Percentiles rank a stretch among this genome's conserved stretches.
These are phyloP conservation scores for Pterocles burchelli DNA, from an alignment of 2,113 vertebrate genomes.

Conservation along the genomic window DNA sequence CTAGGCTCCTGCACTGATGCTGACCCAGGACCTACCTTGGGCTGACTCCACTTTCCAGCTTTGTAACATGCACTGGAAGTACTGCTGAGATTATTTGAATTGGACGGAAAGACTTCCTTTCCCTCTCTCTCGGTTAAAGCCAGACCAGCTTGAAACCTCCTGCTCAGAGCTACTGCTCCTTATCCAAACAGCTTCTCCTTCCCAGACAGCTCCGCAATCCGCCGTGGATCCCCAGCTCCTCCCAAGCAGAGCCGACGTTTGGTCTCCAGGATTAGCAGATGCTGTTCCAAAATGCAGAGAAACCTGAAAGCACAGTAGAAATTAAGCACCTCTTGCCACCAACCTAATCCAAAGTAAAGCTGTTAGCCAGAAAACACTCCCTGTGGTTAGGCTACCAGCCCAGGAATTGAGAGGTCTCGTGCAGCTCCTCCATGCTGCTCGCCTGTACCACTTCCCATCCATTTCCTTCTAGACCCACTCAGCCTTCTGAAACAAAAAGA, in stretches of 20 bases:
- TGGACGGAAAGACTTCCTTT: constrained; percentile 4
- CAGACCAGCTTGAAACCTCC: constrained; percentile 8
- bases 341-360: neutral
- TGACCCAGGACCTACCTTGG: neutral
- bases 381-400: neutral
- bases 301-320: constrained; percentile 7
- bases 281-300: neutral
- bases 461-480: neutral
- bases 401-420: neutral
- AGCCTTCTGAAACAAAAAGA: neutral
- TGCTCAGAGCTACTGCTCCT: neutral
- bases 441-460: neutral
- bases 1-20: neutral
- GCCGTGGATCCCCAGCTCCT: neutral
- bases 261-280: constrained; percentile 29
- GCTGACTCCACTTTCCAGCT: neutral
- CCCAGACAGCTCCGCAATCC: neutral
- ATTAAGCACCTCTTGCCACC: neutral
- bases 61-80: neutral
- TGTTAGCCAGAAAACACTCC: neutral
- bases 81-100: neutral
- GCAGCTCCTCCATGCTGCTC: neutral
- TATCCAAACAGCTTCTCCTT: constrained; percentile 21
- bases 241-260: neutral
- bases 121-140: neutral